phyloP scores from a whole-genome alignment of 2,888 invertebrate species.

The Hesperia comma region DNA sequence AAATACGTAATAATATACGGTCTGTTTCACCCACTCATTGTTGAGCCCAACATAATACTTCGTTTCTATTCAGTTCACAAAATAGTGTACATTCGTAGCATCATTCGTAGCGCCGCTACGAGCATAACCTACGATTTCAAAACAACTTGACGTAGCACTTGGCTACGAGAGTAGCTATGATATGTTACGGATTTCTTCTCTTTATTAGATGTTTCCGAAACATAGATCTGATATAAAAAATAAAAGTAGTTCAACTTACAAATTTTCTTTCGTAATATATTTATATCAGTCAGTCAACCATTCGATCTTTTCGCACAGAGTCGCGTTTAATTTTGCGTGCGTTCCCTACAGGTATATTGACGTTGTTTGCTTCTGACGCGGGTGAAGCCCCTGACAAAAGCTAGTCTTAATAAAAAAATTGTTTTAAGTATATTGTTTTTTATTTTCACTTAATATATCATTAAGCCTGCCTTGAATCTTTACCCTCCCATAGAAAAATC shows the following conservation, averaged over 20 bases:
- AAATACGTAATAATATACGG: not conserved
- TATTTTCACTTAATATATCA: too few species aligned
- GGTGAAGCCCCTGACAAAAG: too few species aligned
- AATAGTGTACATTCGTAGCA: slow-evolving; percentile 20
- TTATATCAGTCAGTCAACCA: too few species aligned
- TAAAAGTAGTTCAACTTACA: not conserved
- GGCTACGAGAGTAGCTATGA: slow-evolving; percentile 28
- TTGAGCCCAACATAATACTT: slow-evolving; percentile 11
- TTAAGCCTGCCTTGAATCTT: too few species aligned
- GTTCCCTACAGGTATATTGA: too few species aligned
- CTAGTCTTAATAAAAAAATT: too few species aligned
- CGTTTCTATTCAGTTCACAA: slow-evolving; percentile 14
- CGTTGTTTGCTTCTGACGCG: too few species aligned
- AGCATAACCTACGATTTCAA: slow-evolving; percentile 30
- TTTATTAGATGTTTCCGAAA: not conserved
- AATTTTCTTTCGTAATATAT: too few species aligned
- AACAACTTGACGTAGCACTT: slow-evolving; percentile 41
- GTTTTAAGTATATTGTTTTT: too few species aligned
- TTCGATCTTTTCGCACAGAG: too few species aligned
- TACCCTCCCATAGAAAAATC: too few species aligned
- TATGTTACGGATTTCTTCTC: slow-evolving; percentile 3
- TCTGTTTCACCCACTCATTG: slow-evolving; percentile 12
- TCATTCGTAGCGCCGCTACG: slow-evolving; percentile 14
- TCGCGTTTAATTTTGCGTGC: too few species aligned
- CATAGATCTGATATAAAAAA: not conserved